Evolutionary conservation across 2,113 vertebrate species (phyloP).

Genomic region (Paraplagusia blochii): DNA sequence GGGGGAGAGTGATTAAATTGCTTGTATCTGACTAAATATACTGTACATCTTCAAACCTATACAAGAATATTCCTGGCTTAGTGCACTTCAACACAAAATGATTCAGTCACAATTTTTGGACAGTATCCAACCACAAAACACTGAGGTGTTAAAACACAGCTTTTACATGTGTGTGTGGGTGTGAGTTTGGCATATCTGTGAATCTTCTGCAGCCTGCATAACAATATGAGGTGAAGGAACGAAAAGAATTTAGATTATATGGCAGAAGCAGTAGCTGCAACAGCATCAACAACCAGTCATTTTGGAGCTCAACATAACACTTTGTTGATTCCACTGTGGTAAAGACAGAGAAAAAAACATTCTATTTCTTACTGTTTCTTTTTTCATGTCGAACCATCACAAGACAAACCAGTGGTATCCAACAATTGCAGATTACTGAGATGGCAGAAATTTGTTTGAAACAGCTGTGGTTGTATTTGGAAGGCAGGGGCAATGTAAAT

Average conservation of each 20-base stretch:
- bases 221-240: constrained; percentile 50
- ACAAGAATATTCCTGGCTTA: neutral
- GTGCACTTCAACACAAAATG: constrained; percentile 2
- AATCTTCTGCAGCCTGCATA: constrained; percentile 39
- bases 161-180: constrained; percentile 42
- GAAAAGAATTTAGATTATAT: constrained; percentile 65
- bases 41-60: too few relatives aligned
- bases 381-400: constrained; percentile 3
- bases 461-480: constrained; percentile 48
- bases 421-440: constrained; percentile 52
- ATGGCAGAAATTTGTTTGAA: constrained; percentile 53
- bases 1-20: too few relatives aligned
- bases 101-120: neutral
- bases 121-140: constrained; percentile 16
- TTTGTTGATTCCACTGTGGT: constrained; percentile 33
- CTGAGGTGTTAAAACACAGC: constrained; percentile 31
- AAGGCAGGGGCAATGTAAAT: constrained; percentile 27
- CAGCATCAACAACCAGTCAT: constrained; percentile 56
- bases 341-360: constrained; percentile 29
- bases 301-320: constrained; percentile 65
- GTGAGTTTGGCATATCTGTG: constrained; percentile 28
- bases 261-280: constrained; percentile 29
- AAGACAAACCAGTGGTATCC: constrained; percentile 34
- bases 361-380: constrained; percentile 14
- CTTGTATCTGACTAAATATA: too few relatives aligned